A percentile compares a stretch with the other conserved stretches of the same genome.
Evolutionary conservation across 53 echinoderm and acorn worm genomes (phyloP).

Genomic region (Paelopatides confundens): DNA sequence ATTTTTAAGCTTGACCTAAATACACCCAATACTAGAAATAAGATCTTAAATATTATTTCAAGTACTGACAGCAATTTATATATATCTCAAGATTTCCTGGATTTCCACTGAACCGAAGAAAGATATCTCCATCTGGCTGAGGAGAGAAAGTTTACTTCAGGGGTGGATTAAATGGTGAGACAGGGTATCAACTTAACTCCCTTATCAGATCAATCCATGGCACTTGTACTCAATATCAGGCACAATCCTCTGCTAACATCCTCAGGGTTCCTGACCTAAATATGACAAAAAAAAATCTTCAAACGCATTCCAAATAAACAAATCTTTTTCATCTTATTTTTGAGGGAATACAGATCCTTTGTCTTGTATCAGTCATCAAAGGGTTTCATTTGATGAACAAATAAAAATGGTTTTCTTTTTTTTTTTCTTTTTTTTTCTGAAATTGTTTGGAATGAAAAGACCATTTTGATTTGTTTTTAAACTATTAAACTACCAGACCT

Average conservation of each 20-base stretch:
- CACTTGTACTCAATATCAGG: neutral
- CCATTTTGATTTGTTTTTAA: too few relatives aligned
- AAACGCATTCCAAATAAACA: constrained; percentile 33
- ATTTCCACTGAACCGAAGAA: neutral
- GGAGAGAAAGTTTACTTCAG: neutral
- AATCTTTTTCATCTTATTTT: neutral
- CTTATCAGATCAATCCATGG: neutral
- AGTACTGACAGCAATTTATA: neutral
- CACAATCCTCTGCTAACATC: constrained; percentile 17
- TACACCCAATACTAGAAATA: neutral
- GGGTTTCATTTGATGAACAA: neutral
- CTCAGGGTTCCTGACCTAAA: constrained; percentile 36
- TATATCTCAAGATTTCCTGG: neutral
- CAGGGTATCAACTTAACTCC: neutral
- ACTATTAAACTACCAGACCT: too few relatives aligned
- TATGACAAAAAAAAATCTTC: constrained; percentile 35
- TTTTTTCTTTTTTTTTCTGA: neutral
- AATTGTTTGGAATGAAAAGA: too few relatives aligned
- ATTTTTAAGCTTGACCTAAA: neutral
- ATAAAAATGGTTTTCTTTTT: neutral
- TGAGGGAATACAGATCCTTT: neutral
- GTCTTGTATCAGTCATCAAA: constrained; percentile 20
- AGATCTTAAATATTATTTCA: neutral
- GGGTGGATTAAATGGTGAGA: constrained; percentile 10
- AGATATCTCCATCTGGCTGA: neutral